These are phyloP conservation scores for Rhogogaster chlorosoma DNA, from an alignment of 2,888 invertebrate species.

Conservation along the genomic window DNA sequence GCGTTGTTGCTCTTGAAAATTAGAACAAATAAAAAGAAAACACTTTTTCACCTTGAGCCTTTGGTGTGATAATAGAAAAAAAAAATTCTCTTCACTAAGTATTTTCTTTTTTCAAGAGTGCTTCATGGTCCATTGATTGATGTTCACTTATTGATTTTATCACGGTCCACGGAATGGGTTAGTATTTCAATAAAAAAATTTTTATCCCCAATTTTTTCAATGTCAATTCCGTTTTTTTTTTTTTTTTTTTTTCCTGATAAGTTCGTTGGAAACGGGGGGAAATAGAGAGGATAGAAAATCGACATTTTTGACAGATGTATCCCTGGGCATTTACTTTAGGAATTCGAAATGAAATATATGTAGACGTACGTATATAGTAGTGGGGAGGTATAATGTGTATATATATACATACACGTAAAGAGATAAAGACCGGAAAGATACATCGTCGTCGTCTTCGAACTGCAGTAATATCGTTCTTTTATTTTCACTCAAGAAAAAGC, in stretches of 20 bases:
- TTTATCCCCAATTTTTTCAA: background rate
- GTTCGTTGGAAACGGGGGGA: background rate
- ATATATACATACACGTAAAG: background rate
- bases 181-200: background rate
- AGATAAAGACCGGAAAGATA: conserved; percentile 13
- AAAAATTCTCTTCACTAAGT: background rate
- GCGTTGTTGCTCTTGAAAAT: conserved; percentile 2
- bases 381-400: background rate
- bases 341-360: background rate
- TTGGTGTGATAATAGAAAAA: background rate
- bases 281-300: background rate
- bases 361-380: background rate
- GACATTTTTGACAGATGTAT: background rate
- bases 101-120: background rate
- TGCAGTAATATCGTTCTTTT: background rate
- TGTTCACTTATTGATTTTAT: background rate
- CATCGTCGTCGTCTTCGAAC: background rate
- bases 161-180: background rate
- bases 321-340: background rate
- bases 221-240: background rate
- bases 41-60: background rate
- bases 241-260: background rate
- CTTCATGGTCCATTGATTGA: background rate
- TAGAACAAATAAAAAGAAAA: background rate
- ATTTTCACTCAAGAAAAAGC: background rate